phyloP scores from a whole-genome alignment of 2,888 invertebrate species.

The Boloria selene region DNA sequence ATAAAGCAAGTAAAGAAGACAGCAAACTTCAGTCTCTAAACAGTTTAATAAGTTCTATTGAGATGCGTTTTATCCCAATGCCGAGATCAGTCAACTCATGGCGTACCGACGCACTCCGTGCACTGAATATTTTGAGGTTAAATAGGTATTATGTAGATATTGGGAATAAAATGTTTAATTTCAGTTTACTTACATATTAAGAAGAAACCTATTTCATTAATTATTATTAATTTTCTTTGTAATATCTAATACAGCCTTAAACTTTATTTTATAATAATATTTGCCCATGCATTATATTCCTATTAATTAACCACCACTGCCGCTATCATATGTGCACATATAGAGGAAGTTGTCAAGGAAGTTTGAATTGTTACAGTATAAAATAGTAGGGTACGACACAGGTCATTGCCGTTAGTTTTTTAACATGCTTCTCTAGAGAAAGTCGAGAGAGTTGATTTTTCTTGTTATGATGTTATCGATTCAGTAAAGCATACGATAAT shows the following conservation, averaged over 20 bases:
- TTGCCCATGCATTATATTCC: neutral
- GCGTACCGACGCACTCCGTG: constrained; percentile 16
- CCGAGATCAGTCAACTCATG: constrained; percentile 19
- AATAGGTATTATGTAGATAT: neutral
- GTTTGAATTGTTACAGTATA: constrained; percentile 12
- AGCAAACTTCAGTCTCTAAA: neutral
- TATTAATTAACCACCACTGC: too few relatives aligned
- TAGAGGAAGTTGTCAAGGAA: constrained; percentile 13
- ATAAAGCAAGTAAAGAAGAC: too few relatives aligned
- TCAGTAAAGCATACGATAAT: too few relatives aligned
- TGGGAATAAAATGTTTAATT: neutral
- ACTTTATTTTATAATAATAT: too few relatives aligned
- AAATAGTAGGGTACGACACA: constrained; percentile 8
- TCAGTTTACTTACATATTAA: neutral
- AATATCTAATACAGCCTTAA: too few relatives aligned
- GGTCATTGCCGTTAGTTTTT: constrained; percentile 12
- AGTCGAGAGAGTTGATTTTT: neutral
- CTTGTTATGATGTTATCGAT: neutral
- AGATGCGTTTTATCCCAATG: constrained; percentile 11
- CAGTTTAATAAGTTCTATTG: constrained; percentile 6
- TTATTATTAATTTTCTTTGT: too few relatives aligned
- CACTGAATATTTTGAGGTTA: constrained; percentile 12
- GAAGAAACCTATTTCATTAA: too few relatives aligned
- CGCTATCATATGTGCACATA: neutral
- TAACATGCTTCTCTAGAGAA: neutral